Conservation (phyloP, 1,140 invertebrate genomes). For the Meteorus sp. region DNA sequence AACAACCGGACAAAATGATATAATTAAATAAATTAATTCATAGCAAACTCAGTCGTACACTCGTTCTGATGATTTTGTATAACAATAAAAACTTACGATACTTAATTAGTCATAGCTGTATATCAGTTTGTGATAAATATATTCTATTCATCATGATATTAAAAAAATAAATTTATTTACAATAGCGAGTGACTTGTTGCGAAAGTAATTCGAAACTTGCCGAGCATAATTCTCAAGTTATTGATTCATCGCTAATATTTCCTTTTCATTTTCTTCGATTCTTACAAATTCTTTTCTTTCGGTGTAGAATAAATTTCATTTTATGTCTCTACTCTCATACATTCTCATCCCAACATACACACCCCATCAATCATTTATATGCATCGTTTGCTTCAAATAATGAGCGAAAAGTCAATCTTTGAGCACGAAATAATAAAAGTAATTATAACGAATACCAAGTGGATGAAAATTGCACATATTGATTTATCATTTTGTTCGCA, state of each 20-base stretch:
- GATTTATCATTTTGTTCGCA: not conserved
- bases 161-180: slow-evolving; percentile 23
- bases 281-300: too few species aligned
- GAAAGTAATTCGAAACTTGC: slow-evolving; percentile 8
- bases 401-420: slow-evolving; percentile 14
- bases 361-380: not conserved
- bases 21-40: slow-evolving; percentile 4
- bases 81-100: slow-evolving; percentile 2
- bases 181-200: slow-evolving; percentile 7
- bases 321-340: too few species aligned
- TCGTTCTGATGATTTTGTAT: not conserved
- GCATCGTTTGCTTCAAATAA: not conserved
- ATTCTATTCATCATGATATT: not conserved
- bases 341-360: too few species aligned
- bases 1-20: slow-evolving; percentile 10
- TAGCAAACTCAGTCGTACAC: slow-evolving; percentile 19
- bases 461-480: not conserved
- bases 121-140: not conserved
- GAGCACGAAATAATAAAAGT: slow-evolving; percentile 8
- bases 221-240: slow-evolving; percentile 10
- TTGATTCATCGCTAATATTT: slow-evolving; percentile 1
- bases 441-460: not conserved
- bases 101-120: too few species aligned
- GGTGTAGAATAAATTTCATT: too few species aligned
- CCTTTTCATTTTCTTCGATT: not conserved